These are phyloP conservation scores for Drosophila pseudotalamancana DNA, from an alignment of 2,888 invertebrate genomes.

Conservation along the genomic window DNA sequence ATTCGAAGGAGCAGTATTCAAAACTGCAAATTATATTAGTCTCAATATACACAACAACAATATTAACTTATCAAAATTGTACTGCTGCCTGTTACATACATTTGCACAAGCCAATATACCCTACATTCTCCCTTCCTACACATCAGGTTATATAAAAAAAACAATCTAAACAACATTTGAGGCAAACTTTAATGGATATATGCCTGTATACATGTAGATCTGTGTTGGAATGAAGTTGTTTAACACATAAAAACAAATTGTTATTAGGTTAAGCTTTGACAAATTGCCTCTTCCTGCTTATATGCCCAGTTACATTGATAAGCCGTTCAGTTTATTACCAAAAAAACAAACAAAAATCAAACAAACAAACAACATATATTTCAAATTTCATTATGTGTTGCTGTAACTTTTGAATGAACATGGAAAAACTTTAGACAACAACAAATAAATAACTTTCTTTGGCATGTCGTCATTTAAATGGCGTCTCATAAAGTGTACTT, in stretches of 20 bases:
- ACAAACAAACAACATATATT: neutral
- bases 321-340: neutral
- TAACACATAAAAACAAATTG: neutral
- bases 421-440: constrained; percentile 13
- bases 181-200: no score
- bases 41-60: no score
- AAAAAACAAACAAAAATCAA: neutral
- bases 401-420: constrained; percentile 7
- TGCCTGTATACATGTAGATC: no score
- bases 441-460: constrained; percentile 50
- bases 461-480: constrained; percentile 46
- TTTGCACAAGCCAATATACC: no score
- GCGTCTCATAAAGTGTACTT: constrained; percentile 49
- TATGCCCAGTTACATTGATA: neutral
- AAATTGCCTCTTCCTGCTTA: neutral
- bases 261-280: neutral
- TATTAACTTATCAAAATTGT: no score
- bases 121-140: no score
- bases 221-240: neutral
- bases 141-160: no score
- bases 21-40: no score
- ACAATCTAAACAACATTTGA: neutral
- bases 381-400: constrained; percentile 8
- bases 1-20: no score
- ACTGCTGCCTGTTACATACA: no score